Base-by-base conservation (phyloP, 2,797 vertebrate species). In the Onychomys torridus region DNA sequence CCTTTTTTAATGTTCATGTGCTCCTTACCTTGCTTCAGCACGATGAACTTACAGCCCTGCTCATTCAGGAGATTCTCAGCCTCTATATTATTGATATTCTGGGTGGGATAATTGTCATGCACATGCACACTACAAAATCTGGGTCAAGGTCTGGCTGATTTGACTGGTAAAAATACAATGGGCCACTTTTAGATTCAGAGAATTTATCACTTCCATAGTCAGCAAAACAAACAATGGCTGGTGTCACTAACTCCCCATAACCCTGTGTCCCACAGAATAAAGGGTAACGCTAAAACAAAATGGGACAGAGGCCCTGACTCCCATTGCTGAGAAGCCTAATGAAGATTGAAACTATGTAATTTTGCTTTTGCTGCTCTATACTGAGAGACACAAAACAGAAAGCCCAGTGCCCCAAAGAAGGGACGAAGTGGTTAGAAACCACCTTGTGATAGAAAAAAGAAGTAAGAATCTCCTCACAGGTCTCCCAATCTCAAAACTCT, bases 101-200 rank as follows among this genome's bases (percentile, higher is more conserved):
- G 32, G 77, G 65, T 46, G 40, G 29, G 77, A 81, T 88, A 79
- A 76, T 77, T 85, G 25, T 65, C 71, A 40, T 71, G 29, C 37
- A 77, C 25, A 75, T 34, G 81, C 37, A 88, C 52, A 81, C 91
- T n/a, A 65, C 13, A 65, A 88, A 75, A 23, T 32, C 65, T 78
- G 93, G 76, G 73, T 12, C 81, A 83, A 93, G 27, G 21, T 95
- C 85, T 93, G n/a, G 85, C 49, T 55, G 40, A 92, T 65, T 94
- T 0, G 0, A 46, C 59, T 89, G 75, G 55, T 91, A 81, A 95
- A 90, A 85, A 37, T 59, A 95, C 37, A 94, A 13, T 32, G 55
- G 96, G 21, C 82, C 14, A 27, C 73, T 97, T 86, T 77, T 88
- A 93, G 43, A 95, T 92, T 87, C 37, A 57, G 32, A 65, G 46